These are phyloP conservation scores for Tympanoctomys barrerae DNA, from an alignment of 2,797 vertebrate genomes.

Conservation along the genomic window DNA sequence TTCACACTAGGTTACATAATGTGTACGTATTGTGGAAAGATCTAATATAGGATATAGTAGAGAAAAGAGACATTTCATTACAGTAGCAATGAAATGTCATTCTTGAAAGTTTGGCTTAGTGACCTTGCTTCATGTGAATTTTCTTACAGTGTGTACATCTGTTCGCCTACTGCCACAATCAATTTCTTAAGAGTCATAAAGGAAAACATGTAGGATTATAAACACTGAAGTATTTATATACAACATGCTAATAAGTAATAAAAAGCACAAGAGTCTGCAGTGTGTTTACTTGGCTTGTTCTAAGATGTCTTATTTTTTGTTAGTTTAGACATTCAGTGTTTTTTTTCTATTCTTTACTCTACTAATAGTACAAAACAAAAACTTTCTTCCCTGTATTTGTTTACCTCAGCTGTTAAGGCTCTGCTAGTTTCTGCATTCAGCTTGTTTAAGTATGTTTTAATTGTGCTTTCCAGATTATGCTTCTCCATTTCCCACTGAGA, in stretches of 20 bases:
- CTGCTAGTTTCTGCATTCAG: slow-evolving; percentile 78
- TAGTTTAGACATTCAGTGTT: not conserved
- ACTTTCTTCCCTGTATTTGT: not conserved
- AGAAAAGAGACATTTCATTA: slow-evolving; percentile 32
- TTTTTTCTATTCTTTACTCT: not conserved
- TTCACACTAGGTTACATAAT: not conserved
- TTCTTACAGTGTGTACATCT: not conserved
- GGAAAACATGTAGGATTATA: slow-evolving; percentile 36
- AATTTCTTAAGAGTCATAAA: slow-evolving; percentile 36
- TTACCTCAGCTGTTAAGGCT: slow-evolving; percentile 76
- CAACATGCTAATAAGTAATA: not conserved
- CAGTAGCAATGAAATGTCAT: slow-evolving; percentile 35
- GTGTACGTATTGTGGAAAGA: not conserved
- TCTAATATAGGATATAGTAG: not conserved
- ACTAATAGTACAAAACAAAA: slow-evolving; percentile 28
- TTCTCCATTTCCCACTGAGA: slow-evolving; percentile 79
- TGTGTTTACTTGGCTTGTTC: slow-evolving; percentile 26
- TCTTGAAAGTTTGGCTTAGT: slow-evolving; percentile 37
- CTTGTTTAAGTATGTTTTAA: slow-evolving; percentile 78
- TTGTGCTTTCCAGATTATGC: slow-evolving; percentile 68
- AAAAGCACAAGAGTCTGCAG: slow-evolving; percentile 2
- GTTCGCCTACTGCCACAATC: not conserved
- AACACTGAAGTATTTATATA: slow-evolving; percentile 36
- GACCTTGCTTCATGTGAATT: slow-evolving; percentile 50
- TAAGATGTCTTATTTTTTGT: slow-evolving; percentile 48